Percentiles rank a stretch among this genome's conserved stretches.
phyloP scores from a whole-genome alignment of 2,888 invertebrate genomes.

The Cylindroiulus punctatus region DNA sequence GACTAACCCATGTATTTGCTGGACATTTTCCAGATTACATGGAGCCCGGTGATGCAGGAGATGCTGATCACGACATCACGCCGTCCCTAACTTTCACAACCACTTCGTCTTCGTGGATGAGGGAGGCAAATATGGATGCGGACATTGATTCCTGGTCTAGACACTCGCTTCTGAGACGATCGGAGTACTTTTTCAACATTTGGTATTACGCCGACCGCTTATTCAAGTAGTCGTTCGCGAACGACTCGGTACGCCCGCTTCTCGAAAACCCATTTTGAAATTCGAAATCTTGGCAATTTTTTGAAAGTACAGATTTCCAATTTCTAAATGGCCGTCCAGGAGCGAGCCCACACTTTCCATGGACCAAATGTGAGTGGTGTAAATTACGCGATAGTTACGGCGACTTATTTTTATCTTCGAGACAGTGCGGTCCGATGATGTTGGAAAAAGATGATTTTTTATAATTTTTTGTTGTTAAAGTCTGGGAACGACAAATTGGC shows the following conservation, averaged over 20 bases:
- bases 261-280: not conserved
- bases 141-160: conserved; percentile 91
- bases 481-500: not conserved
- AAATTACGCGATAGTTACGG: not conserved
- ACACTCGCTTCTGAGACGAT: conserved; percentile 81
- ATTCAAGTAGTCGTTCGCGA: conserved; percentile 72
- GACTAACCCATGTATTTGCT: conserved; percentile 26
- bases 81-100: conserved; percentile 81
- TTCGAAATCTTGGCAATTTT: not conserved
- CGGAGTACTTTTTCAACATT: conserved; percentile 96
- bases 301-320: not conserved
- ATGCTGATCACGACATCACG: conserved; percentile 73
- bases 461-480: conserved; percentile 21
- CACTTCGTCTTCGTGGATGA: conserved; percentile 93
- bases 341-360: not conserved
- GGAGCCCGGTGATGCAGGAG: conserved; percentile 66
- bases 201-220: conserved; percentile 87
- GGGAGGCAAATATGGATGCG: conserved; percentile 93
- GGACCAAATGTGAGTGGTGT: conserved; percentile 43
- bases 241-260: not conserved
- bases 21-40: conserved; percentile 57
- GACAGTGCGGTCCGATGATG: not conserved
- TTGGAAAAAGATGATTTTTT: conserved; percentile 5
- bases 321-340: not conserved
- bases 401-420: not conserved